A percentile compares a stretch with the other conserved stretches of the same genome.
Conservation (phyloP, 2,797 vertebrate genomes). For the Champsocephalus gunnari region DNA sequence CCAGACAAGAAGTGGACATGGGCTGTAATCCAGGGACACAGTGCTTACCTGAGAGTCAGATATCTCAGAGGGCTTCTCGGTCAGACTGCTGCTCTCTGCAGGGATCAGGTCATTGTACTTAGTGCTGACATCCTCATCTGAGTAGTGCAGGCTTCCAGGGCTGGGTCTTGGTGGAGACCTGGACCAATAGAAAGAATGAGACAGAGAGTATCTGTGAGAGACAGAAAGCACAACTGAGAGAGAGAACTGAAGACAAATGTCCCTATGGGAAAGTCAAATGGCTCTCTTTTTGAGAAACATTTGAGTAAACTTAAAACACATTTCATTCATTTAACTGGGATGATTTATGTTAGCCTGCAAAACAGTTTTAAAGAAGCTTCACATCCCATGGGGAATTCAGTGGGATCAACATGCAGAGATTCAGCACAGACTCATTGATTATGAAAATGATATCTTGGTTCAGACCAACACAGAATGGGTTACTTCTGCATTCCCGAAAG, state of each 20-base stretch:
- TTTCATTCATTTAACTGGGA: conserved; percentile 9
- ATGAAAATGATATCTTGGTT: conserved; percentile 11
- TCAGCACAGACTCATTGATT: conserved; percentile 30
- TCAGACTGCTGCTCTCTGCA: conserved; percentile 97
- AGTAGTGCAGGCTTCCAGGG: conserved; percentile 97
- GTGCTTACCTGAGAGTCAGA: conserved; percentile 94
- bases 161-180: conserved; percentile 96
- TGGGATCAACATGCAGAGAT: conserved; percentile 26
- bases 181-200: conserved; percentile 27
- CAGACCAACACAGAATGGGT: conserved; percentile 22
- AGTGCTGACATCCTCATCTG: conserved; percentile 94
- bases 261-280: conserved; percentile 9
- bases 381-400: conserved; percentile 3
- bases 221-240: conserved; percentile 14
- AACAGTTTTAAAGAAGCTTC: conserved; percentile 16
- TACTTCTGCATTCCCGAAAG: conserved; percentile 45
- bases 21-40: conserved; percentile 25
- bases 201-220: conserved; percentile 13
- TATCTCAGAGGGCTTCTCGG: conserved; percentile 96
- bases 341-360: conserved; percentile 34
- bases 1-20: conserved; percentile 12
- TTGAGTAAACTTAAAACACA: conserved; percentile 18
- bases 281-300: conserved; percentile 5
- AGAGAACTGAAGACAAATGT: conserved; percentile 24
- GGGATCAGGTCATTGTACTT: conserved; percentile 98